Evolutionary conservation across 2,797 vertebrate genomes (phyloP).

Genomic region (Rhinella marina): DNA sequence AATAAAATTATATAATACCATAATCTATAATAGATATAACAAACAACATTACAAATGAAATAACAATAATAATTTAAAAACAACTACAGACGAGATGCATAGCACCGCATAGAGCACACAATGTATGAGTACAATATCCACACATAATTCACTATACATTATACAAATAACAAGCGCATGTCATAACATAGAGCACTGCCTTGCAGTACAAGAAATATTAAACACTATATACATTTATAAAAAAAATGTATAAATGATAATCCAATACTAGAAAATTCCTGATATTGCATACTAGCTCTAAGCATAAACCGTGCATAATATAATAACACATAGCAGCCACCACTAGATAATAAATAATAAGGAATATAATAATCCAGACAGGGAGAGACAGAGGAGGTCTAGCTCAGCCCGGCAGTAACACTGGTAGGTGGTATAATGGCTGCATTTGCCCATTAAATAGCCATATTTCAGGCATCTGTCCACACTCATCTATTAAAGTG

Average conservation of each 20-base stretch:
- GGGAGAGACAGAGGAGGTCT: no score
- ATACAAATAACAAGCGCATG: neutral
- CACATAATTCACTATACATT: neutral
- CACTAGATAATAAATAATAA: neutral
- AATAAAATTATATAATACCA: no score
- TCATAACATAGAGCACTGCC: neutral
- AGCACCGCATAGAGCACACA: no score
- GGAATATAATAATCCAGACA: neutral
- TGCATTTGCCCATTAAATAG: slow-evolving; percentile 62
- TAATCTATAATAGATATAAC: no score
- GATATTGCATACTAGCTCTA: no score
- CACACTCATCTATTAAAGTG: slow-evolving; percentile 68
- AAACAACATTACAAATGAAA: no score
- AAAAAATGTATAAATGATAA: no score
- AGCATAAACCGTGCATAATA: no score
- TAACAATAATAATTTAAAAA: no score
- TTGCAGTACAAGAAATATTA: neutral
- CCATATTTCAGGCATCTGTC: slow-evolving; percentile 69
- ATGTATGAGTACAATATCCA: neutral
- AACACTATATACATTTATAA: neutral
- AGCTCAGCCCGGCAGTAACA: neutral
- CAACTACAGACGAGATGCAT: no score
- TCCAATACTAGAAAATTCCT: no score
- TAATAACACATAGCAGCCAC: no score
- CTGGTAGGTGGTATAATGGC: neutral